Evolutionary conservation across 2,797 vertebrate genomes (phyloP).

Genomic region (Halcyon chelicuti): DNA sequence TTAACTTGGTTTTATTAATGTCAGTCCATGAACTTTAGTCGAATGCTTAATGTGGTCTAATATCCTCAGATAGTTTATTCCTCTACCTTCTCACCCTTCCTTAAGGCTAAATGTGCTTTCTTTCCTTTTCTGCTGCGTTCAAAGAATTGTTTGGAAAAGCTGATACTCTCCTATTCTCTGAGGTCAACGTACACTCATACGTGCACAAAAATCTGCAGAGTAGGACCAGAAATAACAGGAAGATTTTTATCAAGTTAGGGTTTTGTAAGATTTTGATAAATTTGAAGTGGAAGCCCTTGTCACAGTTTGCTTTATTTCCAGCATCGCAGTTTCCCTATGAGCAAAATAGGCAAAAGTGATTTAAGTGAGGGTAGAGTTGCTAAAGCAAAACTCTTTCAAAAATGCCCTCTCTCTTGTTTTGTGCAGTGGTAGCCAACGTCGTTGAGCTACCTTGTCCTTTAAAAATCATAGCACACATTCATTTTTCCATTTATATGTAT

Average conservation of each 20-base stretch:
- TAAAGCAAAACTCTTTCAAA: background rate
- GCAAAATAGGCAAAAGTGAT: background rate
- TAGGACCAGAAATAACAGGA: background rate
- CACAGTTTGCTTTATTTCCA: background rate
- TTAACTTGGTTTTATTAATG: constrained; percentile 35
- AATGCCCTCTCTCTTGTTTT: background rate
- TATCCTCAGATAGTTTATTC: background rate
- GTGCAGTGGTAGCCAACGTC: background rate
- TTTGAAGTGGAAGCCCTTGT: background rate
- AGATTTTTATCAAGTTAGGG: background rate
- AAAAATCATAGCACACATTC: background rate
- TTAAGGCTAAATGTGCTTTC: background rate
- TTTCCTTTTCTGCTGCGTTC: background rate
- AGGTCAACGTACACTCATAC: background rate
- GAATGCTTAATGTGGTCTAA: background rate
- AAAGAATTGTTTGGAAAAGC: background rate
- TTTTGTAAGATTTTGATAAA: background rate
- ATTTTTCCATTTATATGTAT: background rate
- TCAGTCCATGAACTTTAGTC: background rate
- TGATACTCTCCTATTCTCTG: background rate
- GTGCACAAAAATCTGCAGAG: background rate
- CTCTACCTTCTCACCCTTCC: background rate
- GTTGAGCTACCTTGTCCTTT: background rate
- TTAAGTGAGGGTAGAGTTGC: background rate
- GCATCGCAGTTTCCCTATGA: background rate